Base-by-base conservation (phyloP, 1,140 invertebrate genomes). In the Daktulosphaira vitifoliae region DNA sequence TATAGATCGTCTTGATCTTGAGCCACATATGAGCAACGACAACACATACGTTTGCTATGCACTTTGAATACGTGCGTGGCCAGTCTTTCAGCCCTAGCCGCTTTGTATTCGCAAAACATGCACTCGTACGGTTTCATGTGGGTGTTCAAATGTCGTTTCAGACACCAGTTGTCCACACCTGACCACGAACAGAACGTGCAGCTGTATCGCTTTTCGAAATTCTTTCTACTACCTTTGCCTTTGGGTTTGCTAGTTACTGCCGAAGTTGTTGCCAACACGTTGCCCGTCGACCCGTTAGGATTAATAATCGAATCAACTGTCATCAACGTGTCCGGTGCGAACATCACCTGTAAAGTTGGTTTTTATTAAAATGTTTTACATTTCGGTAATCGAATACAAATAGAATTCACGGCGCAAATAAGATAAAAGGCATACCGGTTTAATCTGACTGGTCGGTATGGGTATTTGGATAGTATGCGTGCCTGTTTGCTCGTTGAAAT, bases 111-210 rank as follows among this genome's bases (percentile, higher is more conserved):
- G 75, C 91, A 94, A 13, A 93, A 78, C 49, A 84, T 83, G 75
- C 91, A 94, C 11, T 87, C 84, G 73, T 89, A 93, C 16, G 90
- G 90, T 74, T 92, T 93, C 70, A 92, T 81, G 75, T 94, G 91
- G 16, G 90, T 93, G 76, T 93, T 93, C 53, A 93, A 78, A 74
- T 94, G 91, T 8, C 90, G 80, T 75, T 93, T 92, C 53, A 93
- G 76, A 69, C 90, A 92, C 91, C 90, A 94, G 72, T 92, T 92
- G 75, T 93, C 90, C n/a, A 89, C 89, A 0, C 90, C 90, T 16
- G 85, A 87, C 90, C 90, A 93, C 2, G 89, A 81, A 74, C 90
- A 94, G 72, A 90, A 92, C 70, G 86, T 86, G 75, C 90, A 92
- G 50, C 82, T 82, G 75, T 89, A 92, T 69, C 86, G 73, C 68